Evolutionary conservation across 2,888 invertebrate genomes (phyloP), one percentile per base, ranked within the genome.

Genomic region (Carcina quercana): DNA sequence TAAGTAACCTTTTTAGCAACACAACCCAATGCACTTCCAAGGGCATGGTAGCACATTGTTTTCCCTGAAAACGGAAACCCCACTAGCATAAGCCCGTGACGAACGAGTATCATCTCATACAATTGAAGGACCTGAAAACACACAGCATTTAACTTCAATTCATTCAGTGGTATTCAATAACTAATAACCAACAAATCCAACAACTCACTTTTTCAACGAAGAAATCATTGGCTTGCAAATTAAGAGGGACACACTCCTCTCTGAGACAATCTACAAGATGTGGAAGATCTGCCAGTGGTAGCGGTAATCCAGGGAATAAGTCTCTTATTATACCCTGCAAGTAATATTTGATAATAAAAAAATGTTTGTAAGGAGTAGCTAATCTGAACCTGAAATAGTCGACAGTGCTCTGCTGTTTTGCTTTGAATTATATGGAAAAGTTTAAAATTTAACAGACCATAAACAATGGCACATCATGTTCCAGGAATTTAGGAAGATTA

Each of bases 21-120:
- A 32, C 90, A 78, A n/a, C 86, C 91, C 22, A 97, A 76, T 1
- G 94, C 91, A 25, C 87, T 89, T 1, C 94, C 95, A n/a, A 97
- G 82, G 15, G 92, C 89, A 41, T 92, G 87, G 60, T 96, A 97
- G 5, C 92, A 89, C 32, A 89, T 89, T 0, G 96, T 95, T 74
- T 97, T 97, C 5, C 96, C 96, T n/a, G 95, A 92, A 70, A 95
- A 95, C 0, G 97, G 96, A 22, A 89, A 71, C 1, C 97, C 97
- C 0, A 97, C 96, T 56, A 97, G 86, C 96, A 97, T 97, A 49
- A 97, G 89, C 0, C 97, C 97, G 68, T 97, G 97, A 13, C 97
- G 86, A 1, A 97, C 96, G 15, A 95, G 88, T 80, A 97, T 96
- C 96, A 97, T 97, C 74, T 97, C 97, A 64, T 93, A 97, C 5